Base-by-base conservation (phyloP, 64 coral and sea anemone genomes). In the Montipora sp. region DNA sequence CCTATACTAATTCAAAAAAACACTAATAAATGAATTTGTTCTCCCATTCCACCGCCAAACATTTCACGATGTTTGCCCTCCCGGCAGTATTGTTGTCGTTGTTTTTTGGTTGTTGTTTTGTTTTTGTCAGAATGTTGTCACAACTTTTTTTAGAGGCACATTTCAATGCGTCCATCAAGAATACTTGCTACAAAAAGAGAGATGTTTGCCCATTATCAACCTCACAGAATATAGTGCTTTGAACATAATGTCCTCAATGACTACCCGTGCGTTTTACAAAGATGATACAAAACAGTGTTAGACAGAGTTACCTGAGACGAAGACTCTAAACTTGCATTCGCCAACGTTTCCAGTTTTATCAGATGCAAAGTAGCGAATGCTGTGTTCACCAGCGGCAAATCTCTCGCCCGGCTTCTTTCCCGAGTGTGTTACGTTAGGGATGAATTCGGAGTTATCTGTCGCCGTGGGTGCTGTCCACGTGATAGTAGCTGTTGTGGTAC, bases 401-500 rank as follows among this genome's bases (percentile, higher is more conserved):
- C 8, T 57, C 48, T 83, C 70, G 47, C 90, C 79, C 83, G 90
- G 51, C 43, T 20, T 21, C 67, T 74, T 83, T 15, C 90, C 90
- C 15, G 23, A 61, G 16, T 47, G 80, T 13, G 79, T 83, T 21
- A 91, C 36, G 80, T 83, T 91, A 19, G 79, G 89, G 13, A 53
- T 46, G 51, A 91, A 2, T 44, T 78, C 89, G 51, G 89, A 91
- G 78, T 91, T 91, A 67, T 91, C 89, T 83, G 65, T 91, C 45
- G 51, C 79, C 27, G 68, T 46, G 2, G 89, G 89, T 43, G 23
- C 5, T 9, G 66, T 19, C 89, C 89, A 91, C 5, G 69, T 20
- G 10, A 91, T 68, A 19, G 19, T 51, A 22, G 49, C 65, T 18
- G 51, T 36, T 14, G 90, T 91, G 43, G 67, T 83, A 44, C 90